Percentiles rank a stretch among this genome's conserved stretches.
These are phyloP conservation scores for Malacoraja senta DNA, from an alignment of 2,797 vertebrate genomes.

Conservation along the genomic window DNA sequence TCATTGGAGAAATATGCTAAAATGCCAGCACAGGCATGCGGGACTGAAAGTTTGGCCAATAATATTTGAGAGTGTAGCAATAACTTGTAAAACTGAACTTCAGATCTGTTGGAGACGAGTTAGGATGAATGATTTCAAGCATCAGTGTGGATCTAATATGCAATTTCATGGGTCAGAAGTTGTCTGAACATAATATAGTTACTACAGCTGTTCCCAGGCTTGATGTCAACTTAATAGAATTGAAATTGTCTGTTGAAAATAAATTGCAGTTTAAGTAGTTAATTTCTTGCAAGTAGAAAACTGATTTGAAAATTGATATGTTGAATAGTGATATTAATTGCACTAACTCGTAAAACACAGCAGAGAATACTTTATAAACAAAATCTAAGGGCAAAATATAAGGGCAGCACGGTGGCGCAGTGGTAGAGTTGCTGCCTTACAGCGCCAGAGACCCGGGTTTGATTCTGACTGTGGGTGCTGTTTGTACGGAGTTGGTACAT, in stretches of 20 bases:
- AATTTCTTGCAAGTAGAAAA: neutral
- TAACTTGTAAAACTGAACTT: neutral
- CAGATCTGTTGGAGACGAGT: neutral
- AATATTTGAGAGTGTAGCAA: neutral
- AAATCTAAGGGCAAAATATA: neutral
- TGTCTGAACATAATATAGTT: neutral
- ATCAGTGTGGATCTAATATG: neutral
- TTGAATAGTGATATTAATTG: neutral
- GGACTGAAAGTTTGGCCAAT: neutral
- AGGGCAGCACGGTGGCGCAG: too few species aligned
- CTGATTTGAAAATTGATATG: neutral
- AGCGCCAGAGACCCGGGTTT: too few species aligned
- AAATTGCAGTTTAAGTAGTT: neutral
- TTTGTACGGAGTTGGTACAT: too few species aligned
- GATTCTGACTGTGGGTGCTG: too few species aligned
- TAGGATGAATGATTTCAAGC: slow-evolving; percentile 21
- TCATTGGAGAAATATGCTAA: neutral
- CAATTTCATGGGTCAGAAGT: neutral
- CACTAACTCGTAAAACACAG: neutral
- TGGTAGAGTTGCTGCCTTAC: too few species aligned
- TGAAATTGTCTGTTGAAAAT: slow-evolving; percentile 21
- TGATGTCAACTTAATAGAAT: neutral
- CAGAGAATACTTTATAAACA: neutral
- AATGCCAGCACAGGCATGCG: neutral
- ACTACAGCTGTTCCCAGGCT: neutral